A percentile compares a stretch with the other conserved stretches of the same genome.
Evolutionary conservation across 2,113 vertebrate genomes (phyloP).

Genomic region (Glaucidium brasilianum): DNA sequence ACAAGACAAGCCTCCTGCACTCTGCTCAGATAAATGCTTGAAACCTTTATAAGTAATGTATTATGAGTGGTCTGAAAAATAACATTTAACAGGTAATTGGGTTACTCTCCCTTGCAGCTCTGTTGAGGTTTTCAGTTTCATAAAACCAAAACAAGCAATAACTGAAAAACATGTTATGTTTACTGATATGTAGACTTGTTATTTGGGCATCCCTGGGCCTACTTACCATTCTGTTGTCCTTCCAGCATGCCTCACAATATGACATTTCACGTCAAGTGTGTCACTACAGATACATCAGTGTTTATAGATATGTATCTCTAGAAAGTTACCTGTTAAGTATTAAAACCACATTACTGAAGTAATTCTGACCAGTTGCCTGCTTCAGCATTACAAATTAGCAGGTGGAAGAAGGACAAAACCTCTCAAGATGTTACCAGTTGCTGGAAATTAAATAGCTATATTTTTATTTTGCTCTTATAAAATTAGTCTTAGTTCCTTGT

Average conservation of each 20-base stretch:
- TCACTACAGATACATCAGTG: background rate
- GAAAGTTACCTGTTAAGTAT: background rate
- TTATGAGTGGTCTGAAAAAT: background rate
- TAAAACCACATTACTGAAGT: background rate
- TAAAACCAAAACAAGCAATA: background rate
- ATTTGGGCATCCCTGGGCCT: background rate
- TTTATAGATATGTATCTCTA: background rate
- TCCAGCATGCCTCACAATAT: background rate
- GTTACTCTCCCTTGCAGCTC: background rate
- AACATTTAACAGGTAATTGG: background rate
- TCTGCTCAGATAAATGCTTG: background rate
- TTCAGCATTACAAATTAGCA: background rate
- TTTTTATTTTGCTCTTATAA: background rate
- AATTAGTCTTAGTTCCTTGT: background rate
- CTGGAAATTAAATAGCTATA: background rate
- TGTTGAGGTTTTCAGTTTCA: background rate
- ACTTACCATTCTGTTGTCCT: background rate
- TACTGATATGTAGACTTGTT: background rate
- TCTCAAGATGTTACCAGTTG: background rate
- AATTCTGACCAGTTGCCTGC: background rate
- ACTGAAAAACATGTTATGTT: background rate
- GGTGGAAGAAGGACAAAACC: background rate
- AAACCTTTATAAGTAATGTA: background rate
- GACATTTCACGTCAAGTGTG: background rate
- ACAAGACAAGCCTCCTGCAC: background rate